Evolutionary conservation across 2,888 invertebrate genomes (phyloP).

Genomic region (Leucoma salicis): DNA sequence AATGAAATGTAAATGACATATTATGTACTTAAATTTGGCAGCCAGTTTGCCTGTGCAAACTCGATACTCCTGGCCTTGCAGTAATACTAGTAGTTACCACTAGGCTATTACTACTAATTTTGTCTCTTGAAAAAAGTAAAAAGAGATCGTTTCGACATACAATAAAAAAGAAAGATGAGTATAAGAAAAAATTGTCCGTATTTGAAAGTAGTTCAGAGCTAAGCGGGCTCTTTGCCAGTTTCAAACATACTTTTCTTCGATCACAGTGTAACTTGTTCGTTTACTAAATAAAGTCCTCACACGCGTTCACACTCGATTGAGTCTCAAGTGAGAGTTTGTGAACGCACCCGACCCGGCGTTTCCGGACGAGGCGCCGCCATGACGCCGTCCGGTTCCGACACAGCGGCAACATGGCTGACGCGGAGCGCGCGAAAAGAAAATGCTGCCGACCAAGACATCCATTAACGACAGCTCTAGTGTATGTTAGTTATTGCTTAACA

Average conservation of each 20-base stretch:
- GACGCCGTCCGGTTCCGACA: constrained; percentile 67
- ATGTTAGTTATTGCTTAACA: constrained; percentile 51
- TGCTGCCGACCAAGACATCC: constrained; percentile 49
- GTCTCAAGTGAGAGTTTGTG: constrained; percentile 59
- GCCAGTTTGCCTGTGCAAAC: no score
- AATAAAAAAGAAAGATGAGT: no score
- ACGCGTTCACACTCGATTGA: constrained; percentile 56
- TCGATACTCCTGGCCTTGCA: no score
- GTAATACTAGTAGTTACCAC: no score
- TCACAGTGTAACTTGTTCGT: constrained; percentile 40
- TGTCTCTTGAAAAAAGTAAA: no score
- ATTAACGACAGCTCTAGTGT: constrained; percentile 51
- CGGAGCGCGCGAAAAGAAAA: constrained; percentile 48
- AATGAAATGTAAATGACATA: no score
- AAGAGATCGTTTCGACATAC: no score
- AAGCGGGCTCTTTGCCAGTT: constrained; percentile 33
- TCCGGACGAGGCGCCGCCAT: constrained; percentile 62
- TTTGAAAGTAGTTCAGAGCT: no score
- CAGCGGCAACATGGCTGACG: constrained; percentile 38
- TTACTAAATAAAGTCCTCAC: constrained; percentile 45
- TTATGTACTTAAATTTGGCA: no score
- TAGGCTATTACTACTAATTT: no score
- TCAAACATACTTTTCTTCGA: constrained; percentile 26
- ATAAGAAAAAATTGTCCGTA: no score
- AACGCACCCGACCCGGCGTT: constrained; percentile 58